Base-by-base conservation (phyloP, 2,797 vertebrate genomes). In the Buceros bicornis region DNA sequence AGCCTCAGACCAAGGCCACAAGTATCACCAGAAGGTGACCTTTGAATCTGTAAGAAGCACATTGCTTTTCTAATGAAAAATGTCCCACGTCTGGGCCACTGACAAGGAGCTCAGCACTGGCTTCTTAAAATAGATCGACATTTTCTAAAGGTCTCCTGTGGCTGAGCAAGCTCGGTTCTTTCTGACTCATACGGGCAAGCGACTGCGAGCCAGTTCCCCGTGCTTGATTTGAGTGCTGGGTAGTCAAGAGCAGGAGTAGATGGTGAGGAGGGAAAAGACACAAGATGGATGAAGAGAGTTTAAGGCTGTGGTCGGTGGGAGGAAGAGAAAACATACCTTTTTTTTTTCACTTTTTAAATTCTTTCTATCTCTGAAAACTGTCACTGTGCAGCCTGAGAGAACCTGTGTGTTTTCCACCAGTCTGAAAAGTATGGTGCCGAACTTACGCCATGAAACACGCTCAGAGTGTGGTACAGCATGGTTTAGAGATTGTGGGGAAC, bases 141-240 rank as follows among this genome's bases (percentile, higher is more conserved):
- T 69, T 86, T 87, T 77, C 37, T 65, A 18, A 51, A 78, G 54
- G 35, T 53, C 43, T 89, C 25, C 70, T 1, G 2, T 0, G 1
- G 11, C 14, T 1, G 2, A 54, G 18, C 18, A 33, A 31, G 16
- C 48, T 90, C 0, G 0, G 11, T n/a, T 15, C 29, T 31, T 65
- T 86, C 40, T 83, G 89, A 86, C 35, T 91, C 58, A 37, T 4
- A 57, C 31, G 31, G 29, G 13, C 21, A 72, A 74, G 21, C 7
- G 15, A 35, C 42, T 33, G 18, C 1, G 12, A 84, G 16, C 18
- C 1, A 4, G 43, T 33, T 79, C 26, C 26, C 10, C 8, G 2
- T 1, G 2, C 45, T 71, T 72, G 33, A 54, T 64, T 84, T 83
- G 51, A 57, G 45, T 61, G 53, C 28, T 8, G 14, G 56, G 13